Evolutionary conservation across 2,113 vertebrate genomes (phyloP).

Genomic region (Eptesicus fuscus): DNA sequence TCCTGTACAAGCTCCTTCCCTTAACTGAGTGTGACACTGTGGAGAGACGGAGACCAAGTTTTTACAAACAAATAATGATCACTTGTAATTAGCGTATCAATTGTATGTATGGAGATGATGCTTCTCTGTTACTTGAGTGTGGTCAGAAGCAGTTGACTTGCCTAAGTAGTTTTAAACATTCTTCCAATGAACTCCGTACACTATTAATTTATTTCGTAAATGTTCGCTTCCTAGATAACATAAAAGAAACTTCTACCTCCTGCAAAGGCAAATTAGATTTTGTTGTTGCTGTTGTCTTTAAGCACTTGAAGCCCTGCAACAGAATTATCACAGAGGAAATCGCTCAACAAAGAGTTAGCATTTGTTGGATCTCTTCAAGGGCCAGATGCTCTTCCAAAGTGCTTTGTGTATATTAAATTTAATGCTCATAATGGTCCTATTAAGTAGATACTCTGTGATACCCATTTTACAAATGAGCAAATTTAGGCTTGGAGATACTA

Average conservation of each 20-base stretch:
- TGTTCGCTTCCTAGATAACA: not conserved
- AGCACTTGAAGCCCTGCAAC: not conserved
- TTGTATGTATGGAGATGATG: not conserved
- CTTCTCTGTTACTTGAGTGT: constrained; percentile 6
- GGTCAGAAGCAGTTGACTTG: constrained; percentile 19
- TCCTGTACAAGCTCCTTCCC: not conserved
- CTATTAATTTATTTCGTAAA: not conserved
- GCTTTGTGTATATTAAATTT: not conserved
- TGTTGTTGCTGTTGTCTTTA: not conserved
- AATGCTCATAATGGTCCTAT: not conserved
- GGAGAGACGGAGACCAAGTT: constrained; percentile 2
- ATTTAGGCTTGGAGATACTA: not conserved
- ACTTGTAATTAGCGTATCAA: constrained; percentile 44
- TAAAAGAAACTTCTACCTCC: not conserved
- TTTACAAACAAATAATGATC: constrained; percentile 50
- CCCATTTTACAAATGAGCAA: not conserved
- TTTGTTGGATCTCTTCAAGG: not conserved
- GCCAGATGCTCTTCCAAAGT: not conserved
- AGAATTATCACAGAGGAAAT: not conserved
- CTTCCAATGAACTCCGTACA: not conserved
- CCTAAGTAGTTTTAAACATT: constrained; percentile 5
- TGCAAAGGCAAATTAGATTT: not conserved
- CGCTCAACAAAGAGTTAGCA: not conserved
- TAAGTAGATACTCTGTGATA: not conserved
- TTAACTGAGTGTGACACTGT: not conserved